A percentile compares a stretch with the other conserved stretches of the same genome.
These are phyloP conservation scores for Hymenochirus boettgeri DNA, from an alignment of 2,113 vertebrate species.

Conservation along the genomic window DNA sequence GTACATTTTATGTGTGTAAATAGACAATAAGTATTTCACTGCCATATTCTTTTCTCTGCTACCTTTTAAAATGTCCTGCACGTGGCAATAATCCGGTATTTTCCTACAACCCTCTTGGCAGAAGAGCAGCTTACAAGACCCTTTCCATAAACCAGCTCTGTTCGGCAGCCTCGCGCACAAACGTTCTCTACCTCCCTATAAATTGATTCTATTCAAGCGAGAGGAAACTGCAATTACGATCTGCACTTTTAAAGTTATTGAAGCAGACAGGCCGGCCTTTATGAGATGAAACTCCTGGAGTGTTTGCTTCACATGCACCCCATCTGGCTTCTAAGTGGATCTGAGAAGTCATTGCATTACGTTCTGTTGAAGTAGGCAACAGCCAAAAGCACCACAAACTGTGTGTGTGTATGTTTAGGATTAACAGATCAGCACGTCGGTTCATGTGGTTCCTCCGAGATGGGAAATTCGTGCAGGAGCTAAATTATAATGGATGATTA, in stretches of 20 bases:
- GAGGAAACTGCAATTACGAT: not conserved
- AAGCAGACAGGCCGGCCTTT: constrained; percentile 31
- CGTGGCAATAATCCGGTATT: too few relatives aligned
- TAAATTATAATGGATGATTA: constrained; percentile 26
- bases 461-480: constrained; percentile 10
- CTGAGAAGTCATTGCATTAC: constrained; percentile 14
- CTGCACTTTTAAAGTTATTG: constrained; percentile 29
- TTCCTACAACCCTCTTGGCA: not conserved
- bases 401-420: constrained; percentile 26
- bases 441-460: constrained; percentile 30
- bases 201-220: constrained; percentile 14
- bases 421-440: constrained; percentile 23
- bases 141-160: not conserved
- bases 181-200: constrained; percentile 23
- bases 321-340: constrained; percentile 26
- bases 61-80: too few relatives aligned
- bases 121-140: not conserved
- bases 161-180: constrained; percentile 1
- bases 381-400: constrained; percentile 17
- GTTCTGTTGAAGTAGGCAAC: constrained; percentile 6
- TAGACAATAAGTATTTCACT: too few relatives aligned
- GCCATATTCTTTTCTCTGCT: too few relatives aligned
- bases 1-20: too few relatives aligned
- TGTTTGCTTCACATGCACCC: constrained; percentile 2
- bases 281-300: constrained; percentile 26